phyloP scores from a whole-genome alignment of 2,888 invertebrate genomes.

The Hydropsyche betteni region DNA sequence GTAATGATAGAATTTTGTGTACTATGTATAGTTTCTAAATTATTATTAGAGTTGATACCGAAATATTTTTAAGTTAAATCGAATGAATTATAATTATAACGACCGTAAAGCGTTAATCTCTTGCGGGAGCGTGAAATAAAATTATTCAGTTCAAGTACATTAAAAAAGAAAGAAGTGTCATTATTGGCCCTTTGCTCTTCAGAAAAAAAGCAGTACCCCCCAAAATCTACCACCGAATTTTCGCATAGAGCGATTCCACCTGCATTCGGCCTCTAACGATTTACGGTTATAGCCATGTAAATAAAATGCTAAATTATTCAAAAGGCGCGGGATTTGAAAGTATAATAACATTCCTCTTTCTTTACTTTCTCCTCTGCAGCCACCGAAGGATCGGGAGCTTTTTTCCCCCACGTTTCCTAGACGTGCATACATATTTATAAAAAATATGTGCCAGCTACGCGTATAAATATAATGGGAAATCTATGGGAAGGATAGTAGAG shows the following conservation, averaged over 20 bases:
- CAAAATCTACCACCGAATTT: not conserved
- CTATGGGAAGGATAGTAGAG: not conserved
- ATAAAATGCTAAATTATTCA: conserved; percentile 52
- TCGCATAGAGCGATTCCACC: conserved; percentile 37
- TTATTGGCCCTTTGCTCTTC: not conserved
- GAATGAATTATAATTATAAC: too few species aligned
- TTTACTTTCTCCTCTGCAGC: conserved; percentile 38
- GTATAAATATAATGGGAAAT: conserved; percentile 25
- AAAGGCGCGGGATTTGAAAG: conserved; percentile 51
- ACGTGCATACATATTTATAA: conserved; percentile 31
- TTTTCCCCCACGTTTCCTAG: not conserved
- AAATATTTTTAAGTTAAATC: too few species aligned
- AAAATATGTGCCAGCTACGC: conserved; percentile 1
- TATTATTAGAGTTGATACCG: too few species aligned
- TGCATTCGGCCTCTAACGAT: conserved; percentile 50
- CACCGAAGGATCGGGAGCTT: conserved; percentile 3
- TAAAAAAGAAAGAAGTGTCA: conserved; percentile 13
- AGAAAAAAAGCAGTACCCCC: conserved; percentile 10
- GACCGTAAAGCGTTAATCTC: too few species aligned
- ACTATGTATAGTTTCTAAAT: too few species aligned
- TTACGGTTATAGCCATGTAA: conserved; percentile 50
- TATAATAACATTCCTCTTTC: conserved; percentile 50
- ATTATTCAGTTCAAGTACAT: not conserved
- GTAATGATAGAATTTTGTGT: too few species aligned
- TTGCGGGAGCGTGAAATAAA: too few species aligned